Conservation (phyloP, 1,140 invertebrate genomes). For the Drosophila littoralis region DNA sequence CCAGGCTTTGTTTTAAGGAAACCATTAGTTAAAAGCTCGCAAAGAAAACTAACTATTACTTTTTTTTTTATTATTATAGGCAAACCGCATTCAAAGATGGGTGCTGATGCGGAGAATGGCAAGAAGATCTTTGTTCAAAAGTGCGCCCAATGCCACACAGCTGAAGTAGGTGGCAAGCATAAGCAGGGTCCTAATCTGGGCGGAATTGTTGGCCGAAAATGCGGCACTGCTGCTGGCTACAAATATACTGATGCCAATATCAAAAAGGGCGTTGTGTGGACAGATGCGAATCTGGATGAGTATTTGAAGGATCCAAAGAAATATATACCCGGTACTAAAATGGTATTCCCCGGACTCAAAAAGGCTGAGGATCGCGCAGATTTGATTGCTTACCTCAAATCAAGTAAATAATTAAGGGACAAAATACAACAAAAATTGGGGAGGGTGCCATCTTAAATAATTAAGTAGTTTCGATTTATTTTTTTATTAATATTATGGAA, state of each 20-base stretch:
- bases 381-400: conserved; percentile 88
- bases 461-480: background rate
- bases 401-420: conserved; percentile 34
- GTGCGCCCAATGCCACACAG: conserved; percentile 95
- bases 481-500: background rate
- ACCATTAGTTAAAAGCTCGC: conserved; percentile 12
- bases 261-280: conserved; percentile 88
- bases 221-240: conserved; percentile 91
- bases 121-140: conserved; percentile 95
- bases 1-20: conserved; percentile 11
- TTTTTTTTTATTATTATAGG: conserved; percentile 10
- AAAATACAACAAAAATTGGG: background rate
- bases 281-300: conserved; percentile 85
- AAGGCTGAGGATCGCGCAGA: conserved; percentile 90
- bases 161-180: conserved; percentile 92
- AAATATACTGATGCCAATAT: conserved; percentile 95
- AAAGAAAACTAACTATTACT: conserved; percentile 16
- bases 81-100: conserved; percentile 39
- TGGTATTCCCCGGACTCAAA: conserved; percentile 93
- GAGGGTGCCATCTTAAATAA: background rate
- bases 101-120: conserved; percentile 91
- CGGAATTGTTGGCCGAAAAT: conserved; percentile 94
- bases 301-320: conserved; percentile 93
- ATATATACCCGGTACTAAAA: conserved; percentile 93
- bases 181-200: conserved; percentile 96